These are phyloP conservation scores for Andrena flavipes DNA, from an alignment of 2,888 invertebrate genomes.

Conservation along the genomic window DNA sequence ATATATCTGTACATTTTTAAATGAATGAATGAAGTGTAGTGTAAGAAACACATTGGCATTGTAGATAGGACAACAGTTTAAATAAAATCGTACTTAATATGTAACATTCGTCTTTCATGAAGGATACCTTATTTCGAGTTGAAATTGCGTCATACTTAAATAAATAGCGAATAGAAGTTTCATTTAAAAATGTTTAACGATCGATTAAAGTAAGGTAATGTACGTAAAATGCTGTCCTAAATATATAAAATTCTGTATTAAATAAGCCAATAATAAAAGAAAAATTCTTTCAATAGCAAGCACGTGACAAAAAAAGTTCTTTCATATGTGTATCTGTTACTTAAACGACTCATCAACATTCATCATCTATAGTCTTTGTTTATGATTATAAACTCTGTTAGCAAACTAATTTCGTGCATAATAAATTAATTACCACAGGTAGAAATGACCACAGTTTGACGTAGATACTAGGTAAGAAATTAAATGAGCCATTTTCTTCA, in stretches of 20 bases:
- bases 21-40: slow-evolving; percentile 46
- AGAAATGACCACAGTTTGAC: background rate
- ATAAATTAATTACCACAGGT: slow-evolving; percentile 5
- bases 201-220: background rate
- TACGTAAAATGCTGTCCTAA: slow-evolving; percentile 13
- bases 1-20: slow-evolving; percentile 56
- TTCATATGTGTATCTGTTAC: background rate
- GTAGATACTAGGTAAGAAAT: slow-evolving; percentile 10
- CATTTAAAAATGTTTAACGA: too few species aligned
- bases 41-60: slow-evolving; percentile 50
- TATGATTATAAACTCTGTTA: background rate
- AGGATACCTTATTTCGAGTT: background rate
- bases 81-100: slow-evolving; percentile 47
- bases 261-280: slow-evolving; percentile 24
- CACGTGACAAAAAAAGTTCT: background rate
- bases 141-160: too few species aligned
- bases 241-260: slow-evolving; percentile 19
- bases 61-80: slow-evolving; percentile 41
- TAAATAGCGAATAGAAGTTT: too few species aligned
- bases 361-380: background rate
- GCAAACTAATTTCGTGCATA: slow-evolving; percentile 14
- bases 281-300: slow-evolving; percentile 7
- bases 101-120: slow-evolving; percentile 29
- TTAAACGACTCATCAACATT: background rate
- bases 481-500: slow-evolving; percentile 8